These are phyloP conservation scores for Arbacia lixula DNA, from an alignment of 53 echinoderm and acorn worm species.

Conservation along the genomic window DNA sequence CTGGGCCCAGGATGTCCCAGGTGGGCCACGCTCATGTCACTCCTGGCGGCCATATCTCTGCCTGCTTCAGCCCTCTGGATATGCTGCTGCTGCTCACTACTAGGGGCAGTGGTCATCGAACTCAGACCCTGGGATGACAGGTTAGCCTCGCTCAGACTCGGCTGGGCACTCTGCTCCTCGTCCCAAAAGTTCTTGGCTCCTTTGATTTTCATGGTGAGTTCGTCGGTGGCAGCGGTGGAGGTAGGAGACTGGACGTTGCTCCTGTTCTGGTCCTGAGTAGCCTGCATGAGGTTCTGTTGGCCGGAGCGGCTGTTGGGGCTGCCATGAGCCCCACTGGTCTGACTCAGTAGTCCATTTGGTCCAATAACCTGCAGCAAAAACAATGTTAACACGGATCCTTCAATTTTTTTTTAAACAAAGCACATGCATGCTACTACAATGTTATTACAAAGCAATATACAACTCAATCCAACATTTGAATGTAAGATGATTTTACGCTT, in stretches of 20 bases:
- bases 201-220: conserved; percentile 79
- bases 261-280: conserved; percentile 50
- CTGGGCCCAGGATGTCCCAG: conserved; percentile 39
- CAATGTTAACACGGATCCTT: no score
- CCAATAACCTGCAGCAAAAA: conserved; percentile 45
- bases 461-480: no score
- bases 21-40: conserved; percentile 19
- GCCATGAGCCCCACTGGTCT: conserved; percentile 47
- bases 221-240: conserved; percentile 77
- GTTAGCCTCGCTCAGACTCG: conserved; percentile 43
- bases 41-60: conserved; percentile 30
- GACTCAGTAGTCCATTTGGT: conserved; percentile 24
- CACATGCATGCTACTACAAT: no score
- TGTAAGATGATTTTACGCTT: no score
- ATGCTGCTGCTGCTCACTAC: conserved; percentile 34
- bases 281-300: conserved; percentile 41
- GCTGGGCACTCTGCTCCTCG: conserved; percentile 51
- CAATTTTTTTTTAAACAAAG: no score
- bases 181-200: conserved; percentile 91
- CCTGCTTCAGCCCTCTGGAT: conserved; percentile 22
- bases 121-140: conserved; percentile 30
- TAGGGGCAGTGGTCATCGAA: conserved; percentile 26
- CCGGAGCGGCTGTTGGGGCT: conserved; percentile 24
- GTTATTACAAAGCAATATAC: no score
- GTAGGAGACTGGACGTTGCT: conserved; percentile 57